Evolutionary conservation across 2,113 vertebrate species (phyloP), one percentile per base, ranked within the genome.

Genomic region (Megaptera novaeangliae): DNA sequence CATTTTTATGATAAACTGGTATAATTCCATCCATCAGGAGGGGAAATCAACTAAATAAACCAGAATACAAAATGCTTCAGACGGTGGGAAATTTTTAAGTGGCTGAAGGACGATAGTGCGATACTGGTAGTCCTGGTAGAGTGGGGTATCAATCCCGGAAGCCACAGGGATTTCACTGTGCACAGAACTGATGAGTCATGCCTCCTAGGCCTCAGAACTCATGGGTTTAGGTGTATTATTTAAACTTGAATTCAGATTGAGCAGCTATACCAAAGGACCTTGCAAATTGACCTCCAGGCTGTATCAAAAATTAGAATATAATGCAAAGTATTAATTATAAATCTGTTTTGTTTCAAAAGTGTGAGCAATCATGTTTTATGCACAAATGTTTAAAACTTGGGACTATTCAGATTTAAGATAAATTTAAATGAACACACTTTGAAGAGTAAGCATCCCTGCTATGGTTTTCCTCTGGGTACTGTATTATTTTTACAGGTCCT

Each of bases 171-270:
- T 75, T 89, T 91, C 96, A 61, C 17, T 1, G 0, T 77, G 88
- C 94, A 91, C 82, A 46, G 83, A 93, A 55, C 86, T 88, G 84
- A 77, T 44, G 92, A 96, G 85, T 90, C 95, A 49, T 66, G 80
- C 71, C 57, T 88, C 94, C 98, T 96, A 82, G 95, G 85, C 96
- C 88, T 96, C 95, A 97, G 55, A 87, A 91, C 91, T 78, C 75
- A 72, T 78, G 89, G 88, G 78, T 97, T 68, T 97, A 93, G 97
- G 97, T 91, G 95, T 69, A 96, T 95, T 91, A 96, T 94, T 97
- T 96, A 98, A 97, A 68, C 95, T 85, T 88, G 94, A 83, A 85
- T 98, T 98, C 97, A 87, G 91, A 96, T 68, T 41, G 52, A 92
- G 21, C 41, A 34, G 52, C 78, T 98, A 91, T 98, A 91, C 95